Evolutionary conservation across 2,113 vertebrate genomes (phyloP).

Genomic region (Macheiramphus alcinus): DNA sequence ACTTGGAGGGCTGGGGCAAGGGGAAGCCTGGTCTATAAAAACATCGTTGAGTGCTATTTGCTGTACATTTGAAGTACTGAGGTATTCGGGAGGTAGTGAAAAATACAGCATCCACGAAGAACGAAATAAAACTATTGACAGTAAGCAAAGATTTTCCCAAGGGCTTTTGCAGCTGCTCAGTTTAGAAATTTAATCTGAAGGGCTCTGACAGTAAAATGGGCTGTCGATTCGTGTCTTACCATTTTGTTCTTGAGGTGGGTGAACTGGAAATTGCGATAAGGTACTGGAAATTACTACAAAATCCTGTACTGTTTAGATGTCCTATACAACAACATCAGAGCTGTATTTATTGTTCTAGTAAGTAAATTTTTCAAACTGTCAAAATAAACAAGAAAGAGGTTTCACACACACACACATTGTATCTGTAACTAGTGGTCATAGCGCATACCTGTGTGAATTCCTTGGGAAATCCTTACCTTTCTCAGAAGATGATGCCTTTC

Average conservation of each 20-base stretch:
- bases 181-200: background rate
- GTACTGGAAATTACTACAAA: background rate
- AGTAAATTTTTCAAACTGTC: background rate
- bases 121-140: background rate
- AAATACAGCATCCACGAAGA: background rate
- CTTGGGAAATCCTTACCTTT: conserved; percentile 26
- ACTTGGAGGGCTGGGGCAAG: background rate
- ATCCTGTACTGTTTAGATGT: background rate
- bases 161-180: background rate
- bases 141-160: background rate
- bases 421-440: background rate
- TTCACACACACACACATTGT: background rate
- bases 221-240: background rate
- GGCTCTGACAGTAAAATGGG: background rate
- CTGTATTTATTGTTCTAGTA: background rate
- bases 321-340: background rate
- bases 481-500: background rate
- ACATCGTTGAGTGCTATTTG: background rate
- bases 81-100: background rate
- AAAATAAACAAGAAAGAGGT: background rate
- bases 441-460: background rate
- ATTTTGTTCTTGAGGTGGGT: background rate
- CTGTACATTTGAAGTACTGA: background rate
- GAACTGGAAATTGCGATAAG: background rate
- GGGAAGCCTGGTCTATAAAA: background rate